These are phyloP conservation scores for Falco concolor DNA, from an alignment of 2,797 vertebrate species.

Conservation along the genomic window DNA sequence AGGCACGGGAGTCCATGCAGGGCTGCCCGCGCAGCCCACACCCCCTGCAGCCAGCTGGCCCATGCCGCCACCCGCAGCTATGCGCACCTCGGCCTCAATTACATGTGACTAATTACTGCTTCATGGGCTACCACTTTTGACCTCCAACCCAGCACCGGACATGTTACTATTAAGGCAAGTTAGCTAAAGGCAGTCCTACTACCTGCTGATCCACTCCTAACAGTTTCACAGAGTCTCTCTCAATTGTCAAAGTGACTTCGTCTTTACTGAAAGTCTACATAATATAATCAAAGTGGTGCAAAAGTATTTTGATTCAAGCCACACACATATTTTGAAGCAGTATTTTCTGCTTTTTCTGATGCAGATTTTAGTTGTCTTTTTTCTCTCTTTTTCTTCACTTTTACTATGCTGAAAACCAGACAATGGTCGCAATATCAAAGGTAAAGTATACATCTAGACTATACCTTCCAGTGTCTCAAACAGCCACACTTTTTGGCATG, in stretches of 20 bases:
- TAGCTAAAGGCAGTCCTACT: neutral
- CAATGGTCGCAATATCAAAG: slow-evolving; percentile 94
- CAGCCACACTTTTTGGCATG: slow-evolving; percentile 73
- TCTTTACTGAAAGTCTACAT: neutral
- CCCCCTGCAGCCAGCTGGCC: accelerated
- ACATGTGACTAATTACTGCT: neutral
- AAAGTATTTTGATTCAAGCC: neutral
- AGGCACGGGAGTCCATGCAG: accelerated
- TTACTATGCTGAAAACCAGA: slow-evolving; percentile 83
- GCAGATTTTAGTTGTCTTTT: slow-evolving; percentile 70
- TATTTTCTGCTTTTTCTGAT: slow-evolving; percentile 33
- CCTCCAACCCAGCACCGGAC: neutral
- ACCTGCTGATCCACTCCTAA: neutral
- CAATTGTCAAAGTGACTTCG: neutral
- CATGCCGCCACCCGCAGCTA: accelerated
- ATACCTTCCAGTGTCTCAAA: slow-evolving; percentile 68
- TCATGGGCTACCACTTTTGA: neutral
- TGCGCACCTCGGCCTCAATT: neutral
- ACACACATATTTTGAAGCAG: neutral
- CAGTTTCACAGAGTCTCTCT: neutral
- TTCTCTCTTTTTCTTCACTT: slow-evolving; percentile 70
- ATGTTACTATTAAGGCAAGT: neutral
- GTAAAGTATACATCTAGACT: slow-evolving; percentile 79
- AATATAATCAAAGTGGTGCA: neutral
- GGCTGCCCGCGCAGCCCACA: accelerated